These are phyloP conservation scores for Sarcophaga variegata DNA, from an alignment of 2,888 invertebrate genomes.

Conservation along the genomic window DNA sequence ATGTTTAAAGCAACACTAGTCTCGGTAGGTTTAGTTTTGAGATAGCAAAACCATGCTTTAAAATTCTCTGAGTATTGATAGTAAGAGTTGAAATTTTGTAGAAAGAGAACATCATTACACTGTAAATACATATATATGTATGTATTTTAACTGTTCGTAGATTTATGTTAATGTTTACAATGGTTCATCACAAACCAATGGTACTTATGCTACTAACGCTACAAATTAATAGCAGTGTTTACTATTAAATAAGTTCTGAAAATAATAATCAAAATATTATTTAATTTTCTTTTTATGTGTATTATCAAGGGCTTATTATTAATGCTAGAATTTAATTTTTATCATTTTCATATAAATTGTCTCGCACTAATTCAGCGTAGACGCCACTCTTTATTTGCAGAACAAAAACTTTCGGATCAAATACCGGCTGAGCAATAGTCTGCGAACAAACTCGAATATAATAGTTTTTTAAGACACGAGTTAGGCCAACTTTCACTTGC, in stretches of 20 bases:
- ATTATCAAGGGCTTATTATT: too few species aligned
- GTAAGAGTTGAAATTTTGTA: neutral
- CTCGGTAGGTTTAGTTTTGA: neutral
- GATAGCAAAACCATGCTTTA: neutral
- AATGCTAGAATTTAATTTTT: too few species aligned
- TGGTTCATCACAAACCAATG: too few species aligned
- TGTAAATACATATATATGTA: neutral
- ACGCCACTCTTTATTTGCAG: slow-evolving; percentile 74
- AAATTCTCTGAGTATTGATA: neutral
- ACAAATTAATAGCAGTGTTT: too few species aligned
- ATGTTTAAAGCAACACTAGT: neutral
- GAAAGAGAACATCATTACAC: neutral
- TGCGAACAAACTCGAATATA: slow-evolving; percentile 60
- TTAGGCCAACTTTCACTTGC: too few species aligned
- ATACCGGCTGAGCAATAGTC: slow-evolving; percentile 71
- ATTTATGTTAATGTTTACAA: too few species aligned
- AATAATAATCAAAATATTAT: too few species aligned
- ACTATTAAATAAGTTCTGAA: too few species aligned
- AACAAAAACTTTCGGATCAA: slow-evolving; percentile 75
- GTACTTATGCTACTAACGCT: too few species aligned
- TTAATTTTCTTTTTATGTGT: too few species aligned
- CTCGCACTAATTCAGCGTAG: slow-evolving; percentile 75
- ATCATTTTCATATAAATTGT: slow-evolving; percentile 72
- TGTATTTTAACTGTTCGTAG: too few species aligned
- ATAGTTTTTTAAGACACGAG: too few species aligned